Conservation (phyloP, 2,888 invertebrate species). For the Unio delphinus region DNA sequence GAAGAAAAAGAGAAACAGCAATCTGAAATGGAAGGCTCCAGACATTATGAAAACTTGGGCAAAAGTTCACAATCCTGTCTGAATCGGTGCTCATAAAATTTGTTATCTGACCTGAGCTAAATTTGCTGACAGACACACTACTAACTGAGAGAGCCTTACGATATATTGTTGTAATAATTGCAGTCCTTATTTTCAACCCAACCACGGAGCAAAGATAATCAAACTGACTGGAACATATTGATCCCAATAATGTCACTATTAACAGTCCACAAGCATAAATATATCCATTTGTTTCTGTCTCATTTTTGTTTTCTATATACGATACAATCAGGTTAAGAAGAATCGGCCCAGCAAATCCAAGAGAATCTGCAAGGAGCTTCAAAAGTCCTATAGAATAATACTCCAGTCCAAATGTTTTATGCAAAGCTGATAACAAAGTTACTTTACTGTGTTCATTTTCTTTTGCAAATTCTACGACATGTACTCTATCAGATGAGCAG, state of each 20-base stretch:
- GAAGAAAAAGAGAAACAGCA: slow-evolving; percentile 62
- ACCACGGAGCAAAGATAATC: slow-evolving; percentile 85
- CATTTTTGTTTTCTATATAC: slow-evolving; percentile 82
- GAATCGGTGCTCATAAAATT: slow-evolving; percentile 98
- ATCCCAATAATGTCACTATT: slow-evolving; percentile 79
- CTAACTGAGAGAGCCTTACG: slow-evolving; percentile 78
- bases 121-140: slow-evolving; percentile 69
- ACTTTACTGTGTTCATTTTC: slow-evolving; percentile 5
- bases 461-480: slow-evolving; percentile 26
- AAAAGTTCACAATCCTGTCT: slow-evolving; percentile 94
- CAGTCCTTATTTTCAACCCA: slow-evolving; percentile 88
- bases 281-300: slow-evolving; percentile 74
- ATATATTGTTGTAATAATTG: slow-evolving; percentile 87
- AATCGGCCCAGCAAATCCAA: slow-evolving; percentile 91
- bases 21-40: slow-evolving; percentile 93
- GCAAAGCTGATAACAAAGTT: slow-evolving; percentile 53
- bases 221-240: slow-evolving; percentile 89
- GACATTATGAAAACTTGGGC: slow-evolving; percentile 94
- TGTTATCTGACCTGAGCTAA: slow-evolving; percentile 85
- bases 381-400: slow-evolving; percentile 66
- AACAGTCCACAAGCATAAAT: slow-evolving; percentile 79
- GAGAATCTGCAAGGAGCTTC: slow-evolving; percentile 85
- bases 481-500: slow-evolving; percentile 7
- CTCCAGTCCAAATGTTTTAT: slow-evolving; percentile 65
- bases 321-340: slow-evolving; percentile 86